A percentile compares a stretch with the other conserved stretches of the same genome.
Conservation (phyloP, 1,140 invertebrate genomes). For the Aradophagus sp. region DNA sequence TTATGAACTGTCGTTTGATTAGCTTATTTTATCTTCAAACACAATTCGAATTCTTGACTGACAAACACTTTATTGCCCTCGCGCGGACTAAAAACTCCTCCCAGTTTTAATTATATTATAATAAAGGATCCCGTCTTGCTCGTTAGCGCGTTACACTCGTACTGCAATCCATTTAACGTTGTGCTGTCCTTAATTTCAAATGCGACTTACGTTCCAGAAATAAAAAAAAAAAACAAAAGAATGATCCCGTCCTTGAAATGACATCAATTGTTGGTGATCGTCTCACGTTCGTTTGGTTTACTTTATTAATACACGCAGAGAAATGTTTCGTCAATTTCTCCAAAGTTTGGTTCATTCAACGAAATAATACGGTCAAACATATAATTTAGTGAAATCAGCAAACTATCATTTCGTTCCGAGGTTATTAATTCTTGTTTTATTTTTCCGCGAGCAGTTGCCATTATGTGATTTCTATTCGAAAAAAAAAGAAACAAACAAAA, state of each 20-base stretch:
- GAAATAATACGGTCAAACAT: no score
- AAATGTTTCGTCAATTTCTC: no score
- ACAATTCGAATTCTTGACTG: conserved; percentile 36
- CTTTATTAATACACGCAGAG: no score
- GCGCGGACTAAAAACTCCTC: conserved; percentile 19
- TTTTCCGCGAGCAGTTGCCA: no score
- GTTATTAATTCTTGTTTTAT: no score
- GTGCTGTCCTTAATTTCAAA: conserved; percentile 18
- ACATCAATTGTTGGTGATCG: neutral
- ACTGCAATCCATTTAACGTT: conserved; percentile 21
- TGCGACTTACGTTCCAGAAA: conserved; percentile 2
- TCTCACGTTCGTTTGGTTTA: no score
- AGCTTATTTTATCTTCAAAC: conserved; percentile 52
- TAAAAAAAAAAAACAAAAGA: no score
- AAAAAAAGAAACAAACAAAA: no score
- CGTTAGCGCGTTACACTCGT: conserved; percentile 8
- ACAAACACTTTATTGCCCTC: conserved; percentile 17
- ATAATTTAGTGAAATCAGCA: no score
- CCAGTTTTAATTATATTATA: conserved; percentile 44
- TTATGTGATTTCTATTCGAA: no score
- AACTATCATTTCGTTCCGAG: no score
- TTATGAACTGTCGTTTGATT: conserved; percentile 53
- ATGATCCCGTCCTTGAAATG: conserved; percentile 13
- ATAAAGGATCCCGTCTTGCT: conserved; percentile 26
- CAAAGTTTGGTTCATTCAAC: no score